phyloP scores from a whole-genome alignment of 2,888 invertebrate genomes.

The Drosophila conformis region DNA sequence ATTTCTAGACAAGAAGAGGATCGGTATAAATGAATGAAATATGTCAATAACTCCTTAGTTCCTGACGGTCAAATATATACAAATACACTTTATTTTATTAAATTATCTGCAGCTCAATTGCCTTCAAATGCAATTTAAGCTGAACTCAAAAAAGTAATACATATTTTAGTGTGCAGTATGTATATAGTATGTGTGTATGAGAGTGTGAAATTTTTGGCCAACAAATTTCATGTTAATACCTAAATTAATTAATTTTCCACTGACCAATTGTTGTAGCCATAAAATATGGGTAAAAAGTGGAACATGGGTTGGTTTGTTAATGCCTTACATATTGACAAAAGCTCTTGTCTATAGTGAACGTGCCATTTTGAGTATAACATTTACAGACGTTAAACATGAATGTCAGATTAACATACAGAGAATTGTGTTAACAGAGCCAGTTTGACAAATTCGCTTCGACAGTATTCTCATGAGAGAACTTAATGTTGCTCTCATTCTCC shows the following conservation, averaged over 20 bases:
- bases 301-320: not conserved
- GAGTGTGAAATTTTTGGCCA: not conserved
- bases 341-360: conserved; percentile 12
- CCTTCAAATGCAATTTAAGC: not conserved
- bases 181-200: not conserved
- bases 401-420: conserved; percentile 27
- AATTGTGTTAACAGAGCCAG: conserved; percentile 21
- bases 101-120: not conserved
- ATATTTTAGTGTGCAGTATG: not conserved
- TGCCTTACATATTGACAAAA: conserved; percentile 1
- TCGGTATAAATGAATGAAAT: too few species aligned
- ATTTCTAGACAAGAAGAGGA: not conserved
- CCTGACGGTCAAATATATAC: not conserved
- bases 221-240: not conserved
- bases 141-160: not conserved
- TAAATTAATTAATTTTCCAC: conserved; percentile 1
- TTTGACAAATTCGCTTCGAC: conserved; percentile 6
- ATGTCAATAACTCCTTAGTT: not conserved
- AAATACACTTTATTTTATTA: not conserved
- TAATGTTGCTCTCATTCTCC: conserved; percentile 22
- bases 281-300: not conserved
- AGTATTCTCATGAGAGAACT: conserved; percentile 10
- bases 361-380: conserved; percentile 47
- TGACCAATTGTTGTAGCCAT: not conserved
- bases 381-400: conserved; percentile 17